phyloP scores from a whole-genome alignment of 2,797 vertebrate genomes.

The Halcyon badia region DNA sequence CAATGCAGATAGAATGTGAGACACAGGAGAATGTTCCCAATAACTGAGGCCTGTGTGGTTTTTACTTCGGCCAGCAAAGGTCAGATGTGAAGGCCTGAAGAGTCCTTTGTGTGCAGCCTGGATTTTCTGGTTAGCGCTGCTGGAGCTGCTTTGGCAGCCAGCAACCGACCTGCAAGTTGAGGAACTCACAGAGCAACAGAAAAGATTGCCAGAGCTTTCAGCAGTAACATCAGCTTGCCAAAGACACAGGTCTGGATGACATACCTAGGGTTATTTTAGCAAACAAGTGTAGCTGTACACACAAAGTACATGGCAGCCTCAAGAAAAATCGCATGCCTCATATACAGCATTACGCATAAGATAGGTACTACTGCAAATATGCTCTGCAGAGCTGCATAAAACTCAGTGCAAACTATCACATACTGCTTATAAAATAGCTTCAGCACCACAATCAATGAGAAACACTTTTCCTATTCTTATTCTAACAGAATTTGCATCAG shows the following conservation, averaged over 20 bases:
- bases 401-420: not conserved
- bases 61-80: not conserved
- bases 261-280: slow-evolving; percentile 36
- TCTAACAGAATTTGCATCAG: not conserved
- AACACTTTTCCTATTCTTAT: not conserved
- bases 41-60: not conserved
- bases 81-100: not conserved
- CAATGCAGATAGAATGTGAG: not conserved
- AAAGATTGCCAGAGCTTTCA: slow-evolving; percentile 21
- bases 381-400: not conserved
- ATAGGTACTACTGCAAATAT: not conserved
- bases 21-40: not conserved
- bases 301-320: not conserved
- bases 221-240: not conserved
- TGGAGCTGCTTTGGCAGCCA: not conserved
- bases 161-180: not conserved
- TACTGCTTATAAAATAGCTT: not conserved
- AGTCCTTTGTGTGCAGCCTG: not conserved
- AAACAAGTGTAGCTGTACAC: not conserved
- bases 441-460: not conserved
- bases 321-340: not conserved
- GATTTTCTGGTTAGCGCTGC: not conserved
- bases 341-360: not conserved
- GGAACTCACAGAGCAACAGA: not conserved
- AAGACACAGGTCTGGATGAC: slow-evolving; percentile 36